phyloP scores from a whole-genome alignment of 2,888 invertebrate genomes.

The Urechis unicinctus region DNA sequence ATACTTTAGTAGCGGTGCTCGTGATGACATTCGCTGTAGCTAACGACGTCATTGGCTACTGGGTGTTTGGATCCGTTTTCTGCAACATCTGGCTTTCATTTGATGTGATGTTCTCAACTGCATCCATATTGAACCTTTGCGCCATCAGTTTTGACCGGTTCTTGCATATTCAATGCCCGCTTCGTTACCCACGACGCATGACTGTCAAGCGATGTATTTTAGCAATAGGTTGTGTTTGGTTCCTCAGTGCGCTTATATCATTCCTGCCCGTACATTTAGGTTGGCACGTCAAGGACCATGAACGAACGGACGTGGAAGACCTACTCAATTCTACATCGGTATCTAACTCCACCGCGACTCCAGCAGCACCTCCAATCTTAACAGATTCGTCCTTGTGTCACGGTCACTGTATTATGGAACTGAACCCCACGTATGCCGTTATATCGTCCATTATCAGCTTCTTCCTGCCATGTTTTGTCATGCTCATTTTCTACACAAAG shows the following conservation, averaged over 20 bases:
- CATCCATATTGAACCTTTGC: conserved; percentile 95
- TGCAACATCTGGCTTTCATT: conserved; percentile 99
- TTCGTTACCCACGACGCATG: conserved; percentile 60
- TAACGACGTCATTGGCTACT: conserved; percentile 93
- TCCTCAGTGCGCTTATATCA: conserved; percentile 81
- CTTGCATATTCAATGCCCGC: conserved; percentile 56
- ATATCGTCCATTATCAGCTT: conserved; percentile 97
- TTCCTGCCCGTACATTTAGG: conserved; percentile 93
- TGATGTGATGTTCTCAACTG: conserved; percentile 99
- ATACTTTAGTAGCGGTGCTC: conserved; percentile 89
- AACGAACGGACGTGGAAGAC: conserved; percentile 9
- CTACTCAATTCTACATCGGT: conserved; percentile 50
- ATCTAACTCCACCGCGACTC: conserved; percentile 11
- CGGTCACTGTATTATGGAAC: conserved; percentile 81
- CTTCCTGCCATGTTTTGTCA: conserved; percentile 96
- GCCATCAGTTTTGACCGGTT: conserved; percentile 91
- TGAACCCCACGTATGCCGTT: conserved; percentile 92
- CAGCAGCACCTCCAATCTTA: conserved; percentile 6
- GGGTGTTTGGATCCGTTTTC: conserved; percentile 93
- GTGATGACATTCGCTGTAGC: conserved; percentile 99
- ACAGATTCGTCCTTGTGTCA: no score
- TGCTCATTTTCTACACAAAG: conserved; percentile 85
- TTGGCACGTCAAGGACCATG: conserved; percentile 68
- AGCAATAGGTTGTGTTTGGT: conserved; percentile 64
- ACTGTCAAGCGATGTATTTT: conserved; percentile 29